phyloP scores from a whole-genome alignment of 2,888 invertebrate species.

The Callyntrura guangdongensis region DNA sequence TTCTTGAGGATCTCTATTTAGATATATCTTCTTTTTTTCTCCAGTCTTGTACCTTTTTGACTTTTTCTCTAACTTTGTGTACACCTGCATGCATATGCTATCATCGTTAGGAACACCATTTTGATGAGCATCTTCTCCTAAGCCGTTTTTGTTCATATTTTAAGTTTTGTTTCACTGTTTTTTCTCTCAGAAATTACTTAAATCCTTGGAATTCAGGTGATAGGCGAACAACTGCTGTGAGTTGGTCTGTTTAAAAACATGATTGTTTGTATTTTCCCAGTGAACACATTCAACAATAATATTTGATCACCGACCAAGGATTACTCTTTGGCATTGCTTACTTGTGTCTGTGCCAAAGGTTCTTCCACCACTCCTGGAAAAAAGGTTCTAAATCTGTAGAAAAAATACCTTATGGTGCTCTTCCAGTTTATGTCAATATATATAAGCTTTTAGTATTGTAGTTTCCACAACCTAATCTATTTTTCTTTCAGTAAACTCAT shows the following conservation, averaged over 20 bases:
- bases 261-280: conserved; percentile 34
- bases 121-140: conserved; percentile 16
- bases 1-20: conserved; percentile 68
- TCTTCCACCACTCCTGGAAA: not conserved
- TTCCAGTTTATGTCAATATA: not conserved
- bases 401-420: not conserved
- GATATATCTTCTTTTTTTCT: conserved; percentile 54
- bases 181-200: conserved; percentile 44
- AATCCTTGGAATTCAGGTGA: conserved; percentile 59
- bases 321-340: not conserved
- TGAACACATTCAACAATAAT: conserved; percentile 41
- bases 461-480: not conserved
- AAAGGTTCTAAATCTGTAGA: not conserved
- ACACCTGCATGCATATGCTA: not conserved
- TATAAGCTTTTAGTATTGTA: not conserved
- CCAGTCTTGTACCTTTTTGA: conserved; percentile 49
- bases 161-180: conserved; percentile 39
- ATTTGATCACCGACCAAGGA: conserved; percentile 67
- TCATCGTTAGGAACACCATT: conserved; percentile 27
- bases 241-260: not conserved
- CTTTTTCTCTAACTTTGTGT: conserved; percentile 35
- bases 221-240: conserved; percentile 55
- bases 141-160: conserved; percentile 46
- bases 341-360: conserved; percentile 43
- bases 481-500: too few relatives aligned